Conservation (phyloP, 2,113 vertebrate species). For the Aspidoscelis tigris region DNA sequence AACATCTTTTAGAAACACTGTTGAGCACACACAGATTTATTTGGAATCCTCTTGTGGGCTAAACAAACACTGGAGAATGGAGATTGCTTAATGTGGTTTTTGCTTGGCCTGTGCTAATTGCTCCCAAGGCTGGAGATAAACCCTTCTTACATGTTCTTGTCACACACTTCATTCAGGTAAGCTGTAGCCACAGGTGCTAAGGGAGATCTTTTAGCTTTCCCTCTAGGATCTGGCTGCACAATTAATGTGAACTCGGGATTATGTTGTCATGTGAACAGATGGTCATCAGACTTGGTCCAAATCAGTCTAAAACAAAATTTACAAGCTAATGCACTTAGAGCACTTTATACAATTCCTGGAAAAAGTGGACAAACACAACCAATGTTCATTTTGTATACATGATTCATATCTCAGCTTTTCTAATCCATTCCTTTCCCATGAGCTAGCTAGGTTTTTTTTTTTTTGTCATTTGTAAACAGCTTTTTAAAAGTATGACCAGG, state of each 20-base stretch:
- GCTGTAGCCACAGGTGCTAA: slow-evolving; percentile 26
- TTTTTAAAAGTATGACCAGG: background rate
- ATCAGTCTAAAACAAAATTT: slow-evolving; percentile 44
- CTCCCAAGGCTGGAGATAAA: slow-evolving; percentile 34
- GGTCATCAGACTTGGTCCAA: slow-evolving; percentile 16
- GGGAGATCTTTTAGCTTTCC: slow-evolving; percentile 29
- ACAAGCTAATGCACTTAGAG: slow-evolving; percentile 12
- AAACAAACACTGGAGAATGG: slow-evolving; percentile 3
- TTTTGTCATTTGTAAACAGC: slow-evolving; percentile 39
- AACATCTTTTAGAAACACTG: slow-evolving; percentile 9
- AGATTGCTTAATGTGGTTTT: slow-evolving; percentile 19
- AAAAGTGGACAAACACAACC: background rate
- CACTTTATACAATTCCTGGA: slow-evolving; percentile 29
- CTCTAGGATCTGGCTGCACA: slow-evolving; percentile 17
- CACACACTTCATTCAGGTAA: slow-evolving; percentile 32
- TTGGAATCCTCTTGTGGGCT: background rate
- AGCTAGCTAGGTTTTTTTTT: slow-evolving; percentile 43
- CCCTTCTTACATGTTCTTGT: slow-evolving; percentile 10
- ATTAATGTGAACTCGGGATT: slow-evolving; percentile 43
- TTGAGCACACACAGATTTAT: background rate
- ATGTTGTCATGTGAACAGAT: slow-evolving; percentile 28
- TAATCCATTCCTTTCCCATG: slow-evolving; percentile 24
- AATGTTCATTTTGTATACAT: background rate
- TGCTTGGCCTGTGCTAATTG: slow-evolving; percentile 33
- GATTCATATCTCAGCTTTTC: background rate